phyloP scores from a whole-genome alignment of 2,113 vertebrate species.

The Platysternon megacephalum region DNA sequence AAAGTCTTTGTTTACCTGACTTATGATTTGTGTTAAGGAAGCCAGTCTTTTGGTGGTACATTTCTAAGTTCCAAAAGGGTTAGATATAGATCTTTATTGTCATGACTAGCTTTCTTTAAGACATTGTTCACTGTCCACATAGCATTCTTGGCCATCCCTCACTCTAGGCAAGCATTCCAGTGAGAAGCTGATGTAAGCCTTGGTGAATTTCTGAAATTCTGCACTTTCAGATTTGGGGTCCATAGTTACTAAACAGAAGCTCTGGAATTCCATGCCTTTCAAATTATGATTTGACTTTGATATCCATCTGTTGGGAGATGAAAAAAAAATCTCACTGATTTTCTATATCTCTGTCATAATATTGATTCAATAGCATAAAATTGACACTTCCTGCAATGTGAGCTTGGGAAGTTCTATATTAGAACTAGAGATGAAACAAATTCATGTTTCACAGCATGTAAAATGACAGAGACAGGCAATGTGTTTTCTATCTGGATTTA shows the following conservation, averaged over 20 bases:
- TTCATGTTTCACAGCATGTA: background rate
- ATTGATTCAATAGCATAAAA: background rate
- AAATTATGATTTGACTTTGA: background rate
- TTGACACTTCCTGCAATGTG: background rate
- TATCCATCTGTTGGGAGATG: background rate
- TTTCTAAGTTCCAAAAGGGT: constrained; percentile 32
- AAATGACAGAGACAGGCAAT: background rate
- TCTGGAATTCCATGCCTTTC: background rate
- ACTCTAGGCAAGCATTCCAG: background rate
- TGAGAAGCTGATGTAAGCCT: background rate
- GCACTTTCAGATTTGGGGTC: background rate
- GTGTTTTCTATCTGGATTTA: background rate
- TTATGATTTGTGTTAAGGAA: constrained; percentile 8
- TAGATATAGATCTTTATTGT: constrained; percentile 58
- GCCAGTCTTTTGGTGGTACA: background rate
- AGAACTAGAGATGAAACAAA: background rate
- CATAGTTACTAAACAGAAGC: background rate
- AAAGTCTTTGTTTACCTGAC: constrained; percentile 5
- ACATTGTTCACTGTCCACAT: constrained; percentile 47
- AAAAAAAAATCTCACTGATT: background rate
- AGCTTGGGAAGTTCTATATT: background rate
- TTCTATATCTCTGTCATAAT: background rate
- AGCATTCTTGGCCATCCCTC: constrained; percentile 21
- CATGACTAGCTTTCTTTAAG: constrained; percentile 26
- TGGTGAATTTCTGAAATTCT: background rate